Evolutionary conservation across 2,888 invertebrate species (phyloP), one percentile per base, ranked within the genome.

Genomic region (Eilema sororculum): DNA sequence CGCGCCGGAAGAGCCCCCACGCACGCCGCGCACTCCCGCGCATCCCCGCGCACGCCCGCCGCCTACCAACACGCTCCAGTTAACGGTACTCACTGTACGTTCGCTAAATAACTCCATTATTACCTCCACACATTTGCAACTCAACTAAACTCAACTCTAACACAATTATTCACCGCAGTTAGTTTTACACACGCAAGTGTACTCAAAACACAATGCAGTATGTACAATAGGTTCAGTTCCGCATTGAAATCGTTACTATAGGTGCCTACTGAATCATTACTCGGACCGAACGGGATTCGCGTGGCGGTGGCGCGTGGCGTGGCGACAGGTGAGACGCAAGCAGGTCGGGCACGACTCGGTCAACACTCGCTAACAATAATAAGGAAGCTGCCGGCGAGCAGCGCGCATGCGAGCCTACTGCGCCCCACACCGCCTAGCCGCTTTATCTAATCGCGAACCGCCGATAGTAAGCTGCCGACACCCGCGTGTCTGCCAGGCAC

Each of bases 361-460:
- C 90, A 90, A 87, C 90, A 88, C 85, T 87, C 90, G 85, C 81
- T 85, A 87, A 90, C 89, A 90, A 89, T 89, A 90, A 90, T 86
- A 84, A 86, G 89, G 87, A 87, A 87, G 77, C 73, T 68, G 68
- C 75, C 75, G 78, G 68, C 75, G 75, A 67, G 70, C 68, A 58
- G 78, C 82, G 81, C 84, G 89, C 86, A 83, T 87, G 83, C 79
- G 79, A 76, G 84, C 85, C 89, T 88, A 89, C 92, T 89, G 91
- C 79, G 80, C 77, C 73, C 78, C 83, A 76, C 86, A 81, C 81
- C 78, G 84, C 89, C 86, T 86, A 86, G 87, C 86, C 82, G 87
- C 91, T 90, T 90, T 93, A 93, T 93, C 93, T 93, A 93, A 93
- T 93, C 93, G 90, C 83, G 74, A 28, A 58, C 72, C 84, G 86